Conservation (phyloP, 2,113 vertebrate species). For the Chlamydotis undulata region DNA sequence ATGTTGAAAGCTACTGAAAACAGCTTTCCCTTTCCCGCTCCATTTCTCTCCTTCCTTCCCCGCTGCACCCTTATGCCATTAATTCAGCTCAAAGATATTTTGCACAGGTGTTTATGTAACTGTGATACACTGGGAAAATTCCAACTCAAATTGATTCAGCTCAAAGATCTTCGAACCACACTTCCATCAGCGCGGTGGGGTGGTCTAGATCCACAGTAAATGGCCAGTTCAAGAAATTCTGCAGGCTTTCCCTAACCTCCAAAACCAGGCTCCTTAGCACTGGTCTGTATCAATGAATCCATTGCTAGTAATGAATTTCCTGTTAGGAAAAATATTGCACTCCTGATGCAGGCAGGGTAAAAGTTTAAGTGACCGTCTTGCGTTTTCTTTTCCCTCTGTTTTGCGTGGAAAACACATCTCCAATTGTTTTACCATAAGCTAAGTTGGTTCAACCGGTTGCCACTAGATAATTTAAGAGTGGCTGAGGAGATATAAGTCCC, state of each 20-base stretch:
- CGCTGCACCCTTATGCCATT: neutral
- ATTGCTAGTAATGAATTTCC: neutral
- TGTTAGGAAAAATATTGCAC: neutral
- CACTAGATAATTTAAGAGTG: neutral
- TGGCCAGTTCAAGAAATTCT: conserved; percentile 1
- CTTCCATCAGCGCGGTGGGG: neutral
- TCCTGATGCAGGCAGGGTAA: neutral
- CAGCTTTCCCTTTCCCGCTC: neutral
- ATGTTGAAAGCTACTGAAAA: conserved; percentile 11
- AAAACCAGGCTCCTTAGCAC: neutral
- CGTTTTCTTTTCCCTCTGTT: neutral
- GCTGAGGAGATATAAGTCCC: neutral
- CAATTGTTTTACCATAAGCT: neutral
- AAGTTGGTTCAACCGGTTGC: neutral
- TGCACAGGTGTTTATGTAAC: conserved; percentile 55
- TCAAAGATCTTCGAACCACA: conserved; percentile 13
- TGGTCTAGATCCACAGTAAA: conserved; percentile 22
- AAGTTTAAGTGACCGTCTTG: neutral
- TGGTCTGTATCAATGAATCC: neutral
- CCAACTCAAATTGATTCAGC: conserved; percentile 20
- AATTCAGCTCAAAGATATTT: conserved; percentile 55
- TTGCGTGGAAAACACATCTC: neutral
- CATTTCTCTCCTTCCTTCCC: neutral
- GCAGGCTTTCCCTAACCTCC: neutral
- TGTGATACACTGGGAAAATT: conserved; percentile 58